Evolutionary conservation across 2,888 invertebrate genomes (phyloP).

Genomic region (Melieria omissa): DNA sequence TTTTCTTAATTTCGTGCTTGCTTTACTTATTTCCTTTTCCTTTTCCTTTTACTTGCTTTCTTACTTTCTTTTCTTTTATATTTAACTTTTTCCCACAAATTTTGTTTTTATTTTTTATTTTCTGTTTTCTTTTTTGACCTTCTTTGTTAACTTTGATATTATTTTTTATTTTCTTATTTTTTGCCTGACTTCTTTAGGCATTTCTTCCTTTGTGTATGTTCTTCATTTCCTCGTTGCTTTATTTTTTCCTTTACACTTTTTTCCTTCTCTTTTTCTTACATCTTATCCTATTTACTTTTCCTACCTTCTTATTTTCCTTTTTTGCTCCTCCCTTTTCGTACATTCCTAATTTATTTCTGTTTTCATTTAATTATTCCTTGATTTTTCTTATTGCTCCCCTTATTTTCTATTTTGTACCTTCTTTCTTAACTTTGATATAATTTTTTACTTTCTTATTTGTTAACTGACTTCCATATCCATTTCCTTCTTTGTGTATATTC

Average conservation of each 20-base stretch:
- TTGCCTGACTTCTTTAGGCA: background rate
- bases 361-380: background rate
- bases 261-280: background rate
- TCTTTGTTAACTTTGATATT: background rate
- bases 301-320: background rate
- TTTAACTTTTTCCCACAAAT: background rate
- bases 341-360: background rate
- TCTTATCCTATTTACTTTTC: background rate
- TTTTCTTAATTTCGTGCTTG: background rate
- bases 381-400: background rate
- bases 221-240: background rate
- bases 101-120: slow-evolving; percentile 11
- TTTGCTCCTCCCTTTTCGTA: background rate
- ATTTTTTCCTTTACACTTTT: background rate
- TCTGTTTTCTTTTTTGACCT: background rate
- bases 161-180: background rate
- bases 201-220: background rate
- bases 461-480: background rate
- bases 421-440: background rate
- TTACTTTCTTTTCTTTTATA: background rate
- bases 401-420: background rate
- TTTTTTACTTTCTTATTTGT: background rate
- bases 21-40: background rate
- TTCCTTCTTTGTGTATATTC: background rate
- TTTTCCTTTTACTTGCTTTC: background rate